Percentiles rank a stretch among this genome's conserved stretches.
Conservation (phyloP, 2,888 invertebrate species). For the Drosophila tanythrix region DNA sequence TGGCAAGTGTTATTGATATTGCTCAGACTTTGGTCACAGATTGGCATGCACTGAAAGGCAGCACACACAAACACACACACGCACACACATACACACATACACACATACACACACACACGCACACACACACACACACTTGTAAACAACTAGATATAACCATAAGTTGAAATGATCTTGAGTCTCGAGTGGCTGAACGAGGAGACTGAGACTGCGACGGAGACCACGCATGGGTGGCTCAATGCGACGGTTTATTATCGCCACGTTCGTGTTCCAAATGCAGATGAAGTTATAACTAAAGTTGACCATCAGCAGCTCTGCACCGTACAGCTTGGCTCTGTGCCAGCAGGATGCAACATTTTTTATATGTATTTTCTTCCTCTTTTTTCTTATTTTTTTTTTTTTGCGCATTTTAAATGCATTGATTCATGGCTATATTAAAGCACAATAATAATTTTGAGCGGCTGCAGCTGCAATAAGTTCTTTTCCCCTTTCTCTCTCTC, state of each 20-base stretch:
- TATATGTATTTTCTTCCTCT: constrained; percentile 6
- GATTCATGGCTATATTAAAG: constrained; percentile 80
- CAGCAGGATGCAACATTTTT: constrained; percentile 76
- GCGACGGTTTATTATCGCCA: constrained; percentile 74
- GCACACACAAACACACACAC: constrained; percentile 7
- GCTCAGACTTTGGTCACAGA: constrained; percentile 60
- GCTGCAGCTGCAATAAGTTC: constrained; percentile 28
- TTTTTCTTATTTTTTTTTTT: constrained; percentile 12
- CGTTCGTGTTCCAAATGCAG: constrained; percentile 67
- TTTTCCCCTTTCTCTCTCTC: not conserved
- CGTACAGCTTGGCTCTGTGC: constrained; percentile 38
- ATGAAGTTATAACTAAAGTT: constrained; percentile 78
- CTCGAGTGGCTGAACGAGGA: constrained; percentile 23
- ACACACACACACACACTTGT: not conserved
- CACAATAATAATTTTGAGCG: constrained; percentile 78
- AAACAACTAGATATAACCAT: constrained; percentile 18
- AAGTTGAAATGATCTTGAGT: constrained; percentile 27
- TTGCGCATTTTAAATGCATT: constrained; percentile 73
- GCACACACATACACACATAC: not conserved
- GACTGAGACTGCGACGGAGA: not conserved
- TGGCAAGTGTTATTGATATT: constrained; percentile 82
- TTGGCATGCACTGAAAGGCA: constrained; percentile 52
- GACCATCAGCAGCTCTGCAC: constrained; percentile 52
- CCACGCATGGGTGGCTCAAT: constrained; percentile 82
- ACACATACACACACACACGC: not conserved